Percentiles rank a stretch among this genome's conserved stretches.
These are phyloP conservation scores for Ardeotis arabs DNA, from an alignment of 2,113 vertebrate genomes.

Conservation along the genomic window DNA sequence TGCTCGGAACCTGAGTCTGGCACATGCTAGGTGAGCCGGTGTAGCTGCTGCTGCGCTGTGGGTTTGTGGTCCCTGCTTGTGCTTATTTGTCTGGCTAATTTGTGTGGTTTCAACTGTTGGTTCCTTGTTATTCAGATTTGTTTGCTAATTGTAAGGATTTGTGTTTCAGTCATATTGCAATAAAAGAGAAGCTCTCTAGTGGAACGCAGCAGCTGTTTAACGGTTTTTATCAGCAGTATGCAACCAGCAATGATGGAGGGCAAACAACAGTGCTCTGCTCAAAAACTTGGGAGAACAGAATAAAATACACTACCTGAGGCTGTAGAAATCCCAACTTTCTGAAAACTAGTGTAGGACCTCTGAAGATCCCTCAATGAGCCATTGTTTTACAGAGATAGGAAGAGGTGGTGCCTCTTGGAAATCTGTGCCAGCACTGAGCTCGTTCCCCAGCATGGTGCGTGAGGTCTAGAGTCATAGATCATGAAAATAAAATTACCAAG, in stretches of 20 bases:
- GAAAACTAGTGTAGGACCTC: not conserved
- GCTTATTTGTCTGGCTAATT: not conserved
- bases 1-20: not conserved
- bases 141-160: not conserved
- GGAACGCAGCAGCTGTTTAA: not conserved
- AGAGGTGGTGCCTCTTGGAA: not conserved
- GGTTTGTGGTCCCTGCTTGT: not conserved
- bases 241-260: not conserved
- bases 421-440: not conserved
- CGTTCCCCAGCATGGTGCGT: accelerated
- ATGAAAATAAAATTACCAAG: not conserved
- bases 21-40: not conserved
- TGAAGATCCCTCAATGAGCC: not conserved
- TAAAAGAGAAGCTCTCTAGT: not conserved
- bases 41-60: not conserved
- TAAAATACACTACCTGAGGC: not conserved
- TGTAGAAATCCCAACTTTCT: not conserved
- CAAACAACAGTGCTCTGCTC: accelerated
- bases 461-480: not conserved
- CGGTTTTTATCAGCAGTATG: not conserved
- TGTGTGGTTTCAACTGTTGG: not conserved
- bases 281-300: not conserved
- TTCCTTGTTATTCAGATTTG: not conserved
- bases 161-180: not conserved
- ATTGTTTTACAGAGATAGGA: not conserved